Base-by-base conservation (phyloP, 2,797 vertebrate genomes). In the Pantherophis alleghaniensis region DNA sequence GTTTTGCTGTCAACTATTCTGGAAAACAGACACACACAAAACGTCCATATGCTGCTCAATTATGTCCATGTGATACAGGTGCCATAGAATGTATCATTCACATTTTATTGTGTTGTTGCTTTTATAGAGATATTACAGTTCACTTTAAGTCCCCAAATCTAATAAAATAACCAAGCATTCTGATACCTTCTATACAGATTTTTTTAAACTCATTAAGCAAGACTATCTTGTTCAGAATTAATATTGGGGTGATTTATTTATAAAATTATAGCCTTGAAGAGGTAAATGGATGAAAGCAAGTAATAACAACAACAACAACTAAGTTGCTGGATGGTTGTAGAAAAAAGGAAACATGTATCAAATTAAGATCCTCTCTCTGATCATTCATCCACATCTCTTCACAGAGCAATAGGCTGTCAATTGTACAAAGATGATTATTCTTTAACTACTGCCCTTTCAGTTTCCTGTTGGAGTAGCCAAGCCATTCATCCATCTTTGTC, bases 381-480 rank as follows among this genome's bases (percentile, higher is more conserved):
- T 92, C 55, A 59, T 88, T 91, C 87, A 91, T 11, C 37, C 59
- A 32, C 59, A 60, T 89, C 66, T 69, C 37, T 16, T 79, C 86
- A 47, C 24, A 7, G 26, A 18, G 11, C 32, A 60, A 28, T 14
- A 37, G 22, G 11, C 69, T 28, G 37, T 51, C 86, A 20, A 7
- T n/a, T 9, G 3, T 42, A 53, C 74, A 11, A 53, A 59, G 20
- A 26, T 28, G 24, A 69, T 89, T 91, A 91, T 59, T 91, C 24
- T 91, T 94, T 91, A 94, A 94, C 90, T 53, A 59, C 60, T 92
- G 87, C 59, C 74, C 90, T 53, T 59, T 92, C 37, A 14, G 32
- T n/a, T 91, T 91, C 89, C 37, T 91, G 57, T 22, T 51, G 16
- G 37, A 91, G 89, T 59, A 69, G 53, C 90, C 90, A 89, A 63